A percentile compares a stretch with the other conserved stretches of the same genome.
phyloP scores from a whole-genome alignment of 2,113 vertebrate species.

The Sebastes schlegelii region DNA sequence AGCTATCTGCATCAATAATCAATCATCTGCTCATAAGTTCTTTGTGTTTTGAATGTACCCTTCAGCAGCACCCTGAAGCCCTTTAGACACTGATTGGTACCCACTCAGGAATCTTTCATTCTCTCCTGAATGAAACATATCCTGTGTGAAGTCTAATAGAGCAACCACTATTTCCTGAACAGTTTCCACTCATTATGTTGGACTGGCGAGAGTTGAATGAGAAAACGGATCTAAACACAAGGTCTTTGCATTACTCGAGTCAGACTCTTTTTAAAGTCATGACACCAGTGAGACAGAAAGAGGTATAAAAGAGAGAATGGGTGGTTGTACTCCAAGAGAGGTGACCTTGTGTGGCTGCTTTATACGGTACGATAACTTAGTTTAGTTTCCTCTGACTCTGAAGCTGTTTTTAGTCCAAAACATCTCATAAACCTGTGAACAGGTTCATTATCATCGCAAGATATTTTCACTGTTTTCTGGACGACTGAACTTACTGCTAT shows the following conservation, averaged over 20 bases:
- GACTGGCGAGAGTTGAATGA: not conserved
- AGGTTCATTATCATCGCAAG: no score
- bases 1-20: not conserved
- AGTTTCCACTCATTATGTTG: not conserved
- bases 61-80: not conserved
- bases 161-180: not conserved
- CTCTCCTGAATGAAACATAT: not conserved
- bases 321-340: not conserved
- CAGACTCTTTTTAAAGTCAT: rapidly evolving
- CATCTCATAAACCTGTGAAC: no score
- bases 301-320: not conserved
- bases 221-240: not conserved
- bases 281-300: not conserved
- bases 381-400: not conserved
- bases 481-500: not conserved
- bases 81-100: not conserved
- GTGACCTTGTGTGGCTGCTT: not conserved
- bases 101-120: not conserved
- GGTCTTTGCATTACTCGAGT: not conserved
- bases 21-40: not conserved
- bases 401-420: not conserved
- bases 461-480: no score
- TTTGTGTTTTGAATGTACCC: not conserved
- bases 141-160: not conserved
- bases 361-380: not conserved